phyloP scores from a whole-genome alignment of 2,888 invertebrate genomes.

The Drosophila macrothrix region DNA sequence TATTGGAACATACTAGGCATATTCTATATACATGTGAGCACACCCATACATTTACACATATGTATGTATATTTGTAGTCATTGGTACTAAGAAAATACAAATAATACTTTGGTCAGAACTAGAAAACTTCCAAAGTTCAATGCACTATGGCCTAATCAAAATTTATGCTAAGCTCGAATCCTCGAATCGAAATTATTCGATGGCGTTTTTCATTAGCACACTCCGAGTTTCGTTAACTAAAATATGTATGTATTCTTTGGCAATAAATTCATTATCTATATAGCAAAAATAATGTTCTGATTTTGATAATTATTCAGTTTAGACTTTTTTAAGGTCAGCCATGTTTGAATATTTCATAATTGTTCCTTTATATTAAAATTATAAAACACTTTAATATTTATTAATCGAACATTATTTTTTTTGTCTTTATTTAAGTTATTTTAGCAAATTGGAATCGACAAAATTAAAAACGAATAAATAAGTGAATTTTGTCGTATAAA shows the following conservation, averaged over 20 bases:
- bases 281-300: conserved; percentile 20
- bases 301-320: neutral
- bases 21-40: neutral
- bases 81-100: conserved; percentile 42
- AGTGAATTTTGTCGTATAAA: conserved; percentile 3
- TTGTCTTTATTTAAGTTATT: neutral
- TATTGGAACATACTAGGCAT: neutral
- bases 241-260: conserved; percentile 1
- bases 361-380: conserved; percentile 1
- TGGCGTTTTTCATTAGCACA: conserved; percentile 4
- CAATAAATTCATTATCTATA: conserved; percentile 15
- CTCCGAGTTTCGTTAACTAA: neutral
- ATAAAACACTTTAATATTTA: conserved; percentile 12
- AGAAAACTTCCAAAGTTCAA: conserved; percentile 32
- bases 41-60: neutral
- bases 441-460: neutral
- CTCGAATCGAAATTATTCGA: neutral
- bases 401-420: conserved; percentile 5
- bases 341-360: conserved; percentile 11
- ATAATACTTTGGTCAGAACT: conserved; percentile 14
- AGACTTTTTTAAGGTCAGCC: conserved; percentile 26
- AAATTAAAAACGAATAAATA: conserved; percentile 15
- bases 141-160: conserved; percentile 30
- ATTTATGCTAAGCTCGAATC: conserved; percentile 14
- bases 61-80: neutral